Evolutionary conservation across 2,797 vertebrate genomes (phyloP).

Genomic region (Alca torda): DNA sequence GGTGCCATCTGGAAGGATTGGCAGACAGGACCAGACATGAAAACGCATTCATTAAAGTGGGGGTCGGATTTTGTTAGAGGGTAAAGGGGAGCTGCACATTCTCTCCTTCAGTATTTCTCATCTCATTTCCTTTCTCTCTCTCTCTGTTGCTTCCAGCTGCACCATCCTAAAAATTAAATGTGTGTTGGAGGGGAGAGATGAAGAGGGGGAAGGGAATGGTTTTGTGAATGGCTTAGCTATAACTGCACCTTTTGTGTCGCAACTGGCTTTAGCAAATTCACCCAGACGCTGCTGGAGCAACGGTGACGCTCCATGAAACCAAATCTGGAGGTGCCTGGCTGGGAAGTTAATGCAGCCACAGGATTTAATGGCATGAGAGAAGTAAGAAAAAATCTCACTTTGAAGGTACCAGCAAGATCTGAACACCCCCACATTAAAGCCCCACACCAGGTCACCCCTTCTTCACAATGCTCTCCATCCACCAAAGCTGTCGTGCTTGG

Average conservation of each 20-base stretch:
- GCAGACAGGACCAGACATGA: neutral
- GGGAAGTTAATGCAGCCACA: neutral
- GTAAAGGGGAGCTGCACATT: neutral
- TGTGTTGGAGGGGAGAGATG: neutral
- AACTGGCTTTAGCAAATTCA: neutral
- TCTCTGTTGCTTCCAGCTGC: constrained; percentile 4
- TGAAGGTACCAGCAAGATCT: neutral
- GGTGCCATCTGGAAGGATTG: constrained; percentile 12
- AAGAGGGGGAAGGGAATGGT: neutral
- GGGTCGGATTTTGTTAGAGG: neutral
- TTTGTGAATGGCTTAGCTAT: neutral
- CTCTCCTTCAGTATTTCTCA: neutral
- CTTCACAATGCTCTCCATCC: neutral
- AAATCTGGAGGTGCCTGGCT: neutral
- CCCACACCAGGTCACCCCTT: neutral
- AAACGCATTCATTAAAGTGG: constrained; percentile 51
- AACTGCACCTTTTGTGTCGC: neutral
- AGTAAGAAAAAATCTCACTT: neutral
- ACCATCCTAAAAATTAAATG: neutral
- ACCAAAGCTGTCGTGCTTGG: neutral
- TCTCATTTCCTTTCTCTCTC: neutral
- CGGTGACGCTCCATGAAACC: accelerated
- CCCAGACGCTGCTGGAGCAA: neutral
- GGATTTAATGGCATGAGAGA: neutral
- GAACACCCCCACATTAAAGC: neutral